These are phyloP conservation scores for Coracias cyanogaster DNA, from an alignment of 2,797 vertebrate species.

Conservation along the genomic window DNA sequence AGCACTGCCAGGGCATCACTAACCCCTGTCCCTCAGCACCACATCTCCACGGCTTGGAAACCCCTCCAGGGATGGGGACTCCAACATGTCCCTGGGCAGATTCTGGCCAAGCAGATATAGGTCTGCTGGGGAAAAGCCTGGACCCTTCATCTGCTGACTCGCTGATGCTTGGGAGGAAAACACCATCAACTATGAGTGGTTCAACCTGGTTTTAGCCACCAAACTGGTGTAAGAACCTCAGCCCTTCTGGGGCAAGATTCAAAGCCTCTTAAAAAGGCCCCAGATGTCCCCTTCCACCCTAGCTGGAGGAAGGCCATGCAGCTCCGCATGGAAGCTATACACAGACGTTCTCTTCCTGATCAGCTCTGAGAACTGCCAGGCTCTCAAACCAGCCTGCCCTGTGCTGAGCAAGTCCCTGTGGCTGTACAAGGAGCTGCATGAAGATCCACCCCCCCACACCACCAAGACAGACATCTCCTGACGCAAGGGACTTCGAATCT, in stretches of 20 bases:
- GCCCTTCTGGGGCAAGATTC: neutral
- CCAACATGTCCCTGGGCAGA: neutral
- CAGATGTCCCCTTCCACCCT: neutral
- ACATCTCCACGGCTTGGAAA: too few species aligned
- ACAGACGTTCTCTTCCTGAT: neutral
- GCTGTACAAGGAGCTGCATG: neutral
- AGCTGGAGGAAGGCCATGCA: neutral
- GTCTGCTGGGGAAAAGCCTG: neutral
- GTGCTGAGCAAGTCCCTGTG: too few species aligned
- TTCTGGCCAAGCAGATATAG: neutral
- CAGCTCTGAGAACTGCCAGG: neutral
- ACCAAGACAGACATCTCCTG: neutral
- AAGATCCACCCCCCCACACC: neutral
- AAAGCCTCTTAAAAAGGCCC: neutral
- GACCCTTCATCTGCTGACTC: fast-evolving
- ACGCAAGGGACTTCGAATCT: neutral
- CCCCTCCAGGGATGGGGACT: too few species aligned
- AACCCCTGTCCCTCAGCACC: too few species aligned
- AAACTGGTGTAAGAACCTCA: neutral
- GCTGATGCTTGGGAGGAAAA: neutral
- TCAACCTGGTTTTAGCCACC: neutral
- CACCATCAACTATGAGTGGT: neutral
- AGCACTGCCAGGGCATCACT: too few species aligned
- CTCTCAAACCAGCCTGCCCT: neutral
- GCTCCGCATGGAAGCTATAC: neutral